Base-by-base conservation (phyloP, 2,797 vertebrate species). In the Megaceryle alcyon region DNA sequence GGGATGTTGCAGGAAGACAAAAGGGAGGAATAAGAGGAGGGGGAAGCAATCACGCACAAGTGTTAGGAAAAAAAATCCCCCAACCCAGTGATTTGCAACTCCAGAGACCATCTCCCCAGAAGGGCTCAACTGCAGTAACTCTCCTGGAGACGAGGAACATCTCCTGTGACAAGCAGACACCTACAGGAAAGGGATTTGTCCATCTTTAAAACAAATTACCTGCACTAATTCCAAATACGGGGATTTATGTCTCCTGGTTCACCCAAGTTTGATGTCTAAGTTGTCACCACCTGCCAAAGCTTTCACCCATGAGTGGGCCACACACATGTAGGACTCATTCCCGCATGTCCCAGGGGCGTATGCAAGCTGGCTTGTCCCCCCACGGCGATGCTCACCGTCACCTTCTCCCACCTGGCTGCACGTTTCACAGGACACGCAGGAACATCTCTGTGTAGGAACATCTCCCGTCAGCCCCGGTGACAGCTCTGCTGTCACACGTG, bases 1-100 rank as follows among this genome's bases (percentile, higher is more conserved):
- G 89, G 68, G 94, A 92, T 68, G 22, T 31, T 93, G 66, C 89
- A 76, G 82, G 92, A 93, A 92, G 90, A 96, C 79, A 95, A 70
- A 69, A 88, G 78, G 84, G 89, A 95, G 93, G 90, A 92, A 70
- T 89, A 48, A 48, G 90, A 92, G 72, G 90, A 92, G 75, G 72
- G 59, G 5, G 66, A 94, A 83, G 83, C 51, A 57, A 69, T 84
- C 71, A n/a, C 31, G 72, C 53, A 61, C 41, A 41, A 68, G 59
- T 14, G 44, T 46, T 75, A 39, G 31, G 41, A 14, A 21, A 57
- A 57, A 57, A 65, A 63, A 33, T 29, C 73, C 75, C 88, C n/a
- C 56, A 78, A 66, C 28, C n/a, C 39, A 16, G 63, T 5, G 64
- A 84, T 75, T 25, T 91, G 70, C 43, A 77, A 9, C 83, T 56